phyloP scores from a whole-genome alignment of 2,888 invertebrate species.

The Lamellibrachia satsuma region DNA sequence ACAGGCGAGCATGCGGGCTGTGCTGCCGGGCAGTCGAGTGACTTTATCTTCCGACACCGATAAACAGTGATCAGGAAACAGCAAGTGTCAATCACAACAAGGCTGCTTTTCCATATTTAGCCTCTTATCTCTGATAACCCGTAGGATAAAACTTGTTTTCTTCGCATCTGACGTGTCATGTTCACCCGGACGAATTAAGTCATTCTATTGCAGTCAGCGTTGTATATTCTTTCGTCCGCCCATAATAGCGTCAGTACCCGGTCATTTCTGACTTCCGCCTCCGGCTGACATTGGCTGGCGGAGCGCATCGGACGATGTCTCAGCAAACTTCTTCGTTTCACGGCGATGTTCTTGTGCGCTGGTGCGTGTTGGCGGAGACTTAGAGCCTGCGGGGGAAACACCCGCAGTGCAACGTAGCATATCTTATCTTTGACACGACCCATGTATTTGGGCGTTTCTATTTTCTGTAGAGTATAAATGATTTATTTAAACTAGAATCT shows the following conservation, averaged over 20 bases:
- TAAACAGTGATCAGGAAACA: not conserved
- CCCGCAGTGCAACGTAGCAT: not conserved
- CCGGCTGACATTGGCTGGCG: not conserved
- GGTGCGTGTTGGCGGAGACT: not conserved
- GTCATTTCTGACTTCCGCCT: conserved; percentile 11
- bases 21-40: not conserved
- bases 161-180: not conserved
- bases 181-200: conserved; percentile 3
- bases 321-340: not conserved
- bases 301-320: not conserved
- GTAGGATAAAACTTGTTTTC: not conserved
- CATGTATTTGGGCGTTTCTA: not conserved
- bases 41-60: not conserved
- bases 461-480: not conserved
- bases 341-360: not conserved
- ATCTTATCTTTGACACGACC: not conserved
- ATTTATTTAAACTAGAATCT: not conserved
- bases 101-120: not conserved
- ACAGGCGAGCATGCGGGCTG: not conserved
- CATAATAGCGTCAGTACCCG: not conserved
- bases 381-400: not conserved
- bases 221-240: not conserved
- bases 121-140: not conserved
- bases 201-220: not conserved
- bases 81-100: not conserved